A percentile compares a stretch with the other conserved stretches of the same genome.
phyloP scores from a whole-genome alignment of 2,113 vertebrate species.

The Marcusenius ussheri region DNA sequence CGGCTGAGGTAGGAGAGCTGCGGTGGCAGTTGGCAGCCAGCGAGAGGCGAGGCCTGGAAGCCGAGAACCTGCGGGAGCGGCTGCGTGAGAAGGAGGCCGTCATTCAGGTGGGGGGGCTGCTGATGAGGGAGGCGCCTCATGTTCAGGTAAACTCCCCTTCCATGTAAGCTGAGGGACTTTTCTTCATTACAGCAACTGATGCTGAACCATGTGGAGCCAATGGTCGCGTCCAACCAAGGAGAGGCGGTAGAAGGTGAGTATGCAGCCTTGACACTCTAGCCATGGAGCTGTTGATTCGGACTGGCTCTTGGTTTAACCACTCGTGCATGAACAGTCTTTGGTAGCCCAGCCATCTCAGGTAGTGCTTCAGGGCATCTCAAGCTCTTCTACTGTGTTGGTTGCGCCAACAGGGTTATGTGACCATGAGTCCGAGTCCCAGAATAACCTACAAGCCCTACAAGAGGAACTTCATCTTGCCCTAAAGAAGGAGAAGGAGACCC shows the following conservation, averaged over 20 bases:
- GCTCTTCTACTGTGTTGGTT: background rate
- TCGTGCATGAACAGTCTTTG: background rate
- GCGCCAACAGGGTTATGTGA: conserved; percentile 7
- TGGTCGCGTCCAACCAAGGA: conserved; percentile 40
- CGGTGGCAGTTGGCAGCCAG: conserved; percentile 62
- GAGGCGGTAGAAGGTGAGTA: conserved; percentile 38
- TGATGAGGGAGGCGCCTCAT: background rate
- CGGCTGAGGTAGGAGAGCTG: conserved; percentile 69
- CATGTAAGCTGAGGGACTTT: background rate
- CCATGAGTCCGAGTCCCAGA: conserved; percentile 45
- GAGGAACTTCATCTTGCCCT: conserved; percentile 78
- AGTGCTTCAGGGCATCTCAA: background rate
- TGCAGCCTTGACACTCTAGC: background rate
- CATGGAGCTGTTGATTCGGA: background rate
- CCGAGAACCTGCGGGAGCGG: conserved; percentile 46
- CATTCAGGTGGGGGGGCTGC: conserved; percentile 57
- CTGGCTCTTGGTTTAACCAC: background rate
- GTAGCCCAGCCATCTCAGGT: background rate
- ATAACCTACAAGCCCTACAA: conserved; percentile 61
- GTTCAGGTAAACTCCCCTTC: background rate
- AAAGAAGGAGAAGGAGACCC: conserved; percentile 79
- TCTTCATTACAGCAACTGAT: conserved; percentile 52
- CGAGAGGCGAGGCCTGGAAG: conserved; percentile 41
- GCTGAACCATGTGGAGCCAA: conserved; percentile 48
- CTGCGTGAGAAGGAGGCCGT: conserved; percentile 66